These are phyloP conservation scores for Halocynthia aurantium DNA, from an alignment of 23 tunicate species.

Conservation along the genomic window DNA sequence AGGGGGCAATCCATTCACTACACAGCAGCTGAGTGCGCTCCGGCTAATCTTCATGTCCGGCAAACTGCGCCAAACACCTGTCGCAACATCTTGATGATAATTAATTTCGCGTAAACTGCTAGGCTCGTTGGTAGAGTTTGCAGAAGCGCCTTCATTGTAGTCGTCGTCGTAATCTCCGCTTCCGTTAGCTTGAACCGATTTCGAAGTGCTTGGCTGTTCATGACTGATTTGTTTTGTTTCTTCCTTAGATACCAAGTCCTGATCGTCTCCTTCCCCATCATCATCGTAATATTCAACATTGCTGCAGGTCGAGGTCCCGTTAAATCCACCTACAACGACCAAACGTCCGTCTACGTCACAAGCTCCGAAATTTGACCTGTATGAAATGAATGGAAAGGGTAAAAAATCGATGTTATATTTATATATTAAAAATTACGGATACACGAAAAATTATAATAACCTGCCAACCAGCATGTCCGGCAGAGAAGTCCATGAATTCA, in stretches of 20 bases:
- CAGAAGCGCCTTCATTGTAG: neutral
- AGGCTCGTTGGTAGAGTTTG: neutral
- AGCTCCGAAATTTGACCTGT: conserved; percentile 73
- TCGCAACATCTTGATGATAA: neutral
- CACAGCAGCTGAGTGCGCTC: conserved; percentile 88
- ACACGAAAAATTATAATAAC: neutral
- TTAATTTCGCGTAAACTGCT: neutral
- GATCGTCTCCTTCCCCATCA: conserved; percentile 2
- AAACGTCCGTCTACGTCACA: conserved; percentile 53
- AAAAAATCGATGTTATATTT: too few species aligned
- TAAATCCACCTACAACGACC: conserved; percentile 70
- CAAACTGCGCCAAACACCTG: conserved; percentile 36
- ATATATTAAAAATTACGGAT: too few species aligned
- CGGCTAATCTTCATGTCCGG: conserved; percentile 59
- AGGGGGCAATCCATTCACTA: conserved; percentile 39
- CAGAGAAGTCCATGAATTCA: conserved; percentile 5
- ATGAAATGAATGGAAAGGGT: too few species aligned
- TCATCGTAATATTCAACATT: conserved; percentile 66
- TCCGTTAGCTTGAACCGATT: neutral
- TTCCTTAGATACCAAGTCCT: neutral
- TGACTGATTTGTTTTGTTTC: neutral
- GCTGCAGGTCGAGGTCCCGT: conserved; percentile 64
- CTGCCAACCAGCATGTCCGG: conserved; percentile 20
- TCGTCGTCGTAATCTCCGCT: conserved; percentile 9
- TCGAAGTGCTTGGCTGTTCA: neutral